Conservation (phyloP, 2,797 vertebrate species). For the Cheirogaleus major region DNA sequence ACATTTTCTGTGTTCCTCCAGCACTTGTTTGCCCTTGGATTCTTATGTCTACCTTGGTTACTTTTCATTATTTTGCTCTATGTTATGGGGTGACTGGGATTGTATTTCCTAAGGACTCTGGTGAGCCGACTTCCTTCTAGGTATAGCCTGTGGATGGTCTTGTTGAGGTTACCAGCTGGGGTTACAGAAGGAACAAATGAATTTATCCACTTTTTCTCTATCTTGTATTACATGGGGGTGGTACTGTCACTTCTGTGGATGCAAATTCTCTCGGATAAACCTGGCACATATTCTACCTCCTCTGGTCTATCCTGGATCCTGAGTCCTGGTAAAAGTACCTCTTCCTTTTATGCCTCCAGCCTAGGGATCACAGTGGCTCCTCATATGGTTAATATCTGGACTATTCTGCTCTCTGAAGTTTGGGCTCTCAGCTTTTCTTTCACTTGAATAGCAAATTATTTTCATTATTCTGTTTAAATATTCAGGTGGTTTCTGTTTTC, state of each 20-base stretch:
- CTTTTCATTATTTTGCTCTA: not conserved
- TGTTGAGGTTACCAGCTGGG: rapidly evolving
- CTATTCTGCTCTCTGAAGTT: not conserved
- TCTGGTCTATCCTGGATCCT: not conserved
- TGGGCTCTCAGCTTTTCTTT: not conserved
- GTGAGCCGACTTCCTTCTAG: not conserved
- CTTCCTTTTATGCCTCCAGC: not conserved
- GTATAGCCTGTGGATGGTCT: not conserved
- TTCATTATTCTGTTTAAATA: not conserved
- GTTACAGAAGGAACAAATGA: not conserved
- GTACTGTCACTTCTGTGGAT: not conserved
- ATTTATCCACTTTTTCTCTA: not conserved
- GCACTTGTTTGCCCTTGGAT: not conserved
- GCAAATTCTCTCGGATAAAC: not conserved
- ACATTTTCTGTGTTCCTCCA: not conserved
- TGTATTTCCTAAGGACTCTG: not conserved
- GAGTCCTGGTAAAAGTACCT: not conserved
- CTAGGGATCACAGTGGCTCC: too few species aligned
- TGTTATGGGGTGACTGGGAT: not conserved
- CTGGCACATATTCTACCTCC: not conserved
- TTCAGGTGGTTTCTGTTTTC: not conserved
- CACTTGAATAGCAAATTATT: not conserved
- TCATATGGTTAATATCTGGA: not conserved
- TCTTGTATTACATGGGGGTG: not conserved
- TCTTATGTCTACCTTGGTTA: rapidly evolving